Evolutionary conservation across 2,888 invertebrate species (phyloP).

Genomic region (Cordylochernes scorpioides): DNA sequence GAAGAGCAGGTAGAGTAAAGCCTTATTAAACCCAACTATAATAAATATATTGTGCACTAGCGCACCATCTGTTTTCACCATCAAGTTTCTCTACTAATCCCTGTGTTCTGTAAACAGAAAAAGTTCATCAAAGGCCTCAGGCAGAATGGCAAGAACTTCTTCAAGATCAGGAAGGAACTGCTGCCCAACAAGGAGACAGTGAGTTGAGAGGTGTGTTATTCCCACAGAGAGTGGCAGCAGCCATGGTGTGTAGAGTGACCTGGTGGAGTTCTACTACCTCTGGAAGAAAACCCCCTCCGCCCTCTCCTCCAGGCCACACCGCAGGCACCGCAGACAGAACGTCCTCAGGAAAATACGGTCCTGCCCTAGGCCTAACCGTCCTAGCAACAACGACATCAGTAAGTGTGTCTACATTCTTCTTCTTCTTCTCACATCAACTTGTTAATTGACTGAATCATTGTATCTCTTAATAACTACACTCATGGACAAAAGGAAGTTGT

Average conservation of each 20-base stretch:
- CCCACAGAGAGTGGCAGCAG: neutral
- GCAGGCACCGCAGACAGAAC: slow-evolving; percentile 39
- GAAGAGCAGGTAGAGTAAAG: slow-evolving; percentile 53
- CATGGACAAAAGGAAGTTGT: no score
- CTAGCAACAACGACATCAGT: neutral
- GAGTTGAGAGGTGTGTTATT: no score
- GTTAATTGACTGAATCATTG: no score
- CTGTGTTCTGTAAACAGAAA: no score
- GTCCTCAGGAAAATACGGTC: slow-evolving; percentile 47
- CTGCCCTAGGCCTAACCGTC: slow-evolving; percentile 3
- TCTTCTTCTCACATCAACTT: no score
- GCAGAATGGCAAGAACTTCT: slow-evolving; percentile 96
- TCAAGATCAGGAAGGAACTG: slow-evolving; percentile 78
- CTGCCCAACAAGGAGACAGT: slow-evolving; percentile 85
- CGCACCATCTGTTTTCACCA: no score
- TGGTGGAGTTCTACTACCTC: slow-evolving; percentile 92
- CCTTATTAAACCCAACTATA: slow-evolving; percentile 1
- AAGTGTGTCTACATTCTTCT: no score
- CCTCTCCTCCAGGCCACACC: slow-evolving; percentile 75
- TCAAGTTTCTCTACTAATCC: slow-evolving; percentile 1
- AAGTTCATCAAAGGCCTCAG: slow-evolving; percentile 90
- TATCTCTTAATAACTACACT: no score
- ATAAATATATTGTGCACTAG: no score
- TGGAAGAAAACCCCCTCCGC: slow-evolving; percentile 94
- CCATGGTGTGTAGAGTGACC: slow-evolving; percentile 35